Conservation (phyloP, 2,888 invertebrate species). For the Volucella bombylans region DNA sequence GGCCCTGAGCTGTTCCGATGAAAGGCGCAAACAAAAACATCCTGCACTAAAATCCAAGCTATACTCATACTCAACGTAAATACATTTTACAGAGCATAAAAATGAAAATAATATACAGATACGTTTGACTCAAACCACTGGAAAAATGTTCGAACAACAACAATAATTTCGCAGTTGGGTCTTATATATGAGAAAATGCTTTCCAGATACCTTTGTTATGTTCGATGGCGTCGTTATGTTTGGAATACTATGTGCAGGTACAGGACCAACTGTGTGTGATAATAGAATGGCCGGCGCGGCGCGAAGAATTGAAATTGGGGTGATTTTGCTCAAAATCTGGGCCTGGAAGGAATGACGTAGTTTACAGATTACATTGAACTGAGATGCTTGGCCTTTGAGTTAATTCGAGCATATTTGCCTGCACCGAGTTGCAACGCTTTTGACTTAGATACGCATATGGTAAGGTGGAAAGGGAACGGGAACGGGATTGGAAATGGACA, state of each 20-base stretch:
- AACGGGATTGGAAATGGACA: background rate
- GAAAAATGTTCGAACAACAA: constrained; percentile 39
- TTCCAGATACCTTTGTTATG: constrained; percentile 32
- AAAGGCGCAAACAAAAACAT: constrained; percentile 48
- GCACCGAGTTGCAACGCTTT: constrained; percentile 51
- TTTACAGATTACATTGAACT: constrained; percentile 47
- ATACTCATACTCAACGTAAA: background rate
- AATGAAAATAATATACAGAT: background rate
- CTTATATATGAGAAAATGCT: background rate
- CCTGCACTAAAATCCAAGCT: constrained; percentile 15
- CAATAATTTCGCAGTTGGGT: background rate
- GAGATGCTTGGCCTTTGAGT: constrained; percentile 45
- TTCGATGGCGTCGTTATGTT: constrained; percentile 39
- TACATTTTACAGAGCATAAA: background rate
- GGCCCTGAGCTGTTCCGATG: constrained; percentile 42
- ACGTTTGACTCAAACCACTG: background rate
- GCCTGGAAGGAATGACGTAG: constrained; percentile 70
- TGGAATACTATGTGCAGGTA: background rate
- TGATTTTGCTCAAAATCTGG: constrained; percentile 63
- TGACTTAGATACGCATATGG: no score
- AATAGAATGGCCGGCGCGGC: background rate
- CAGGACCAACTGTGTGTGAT: background rate
- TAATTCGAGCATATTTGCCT: constrained; percentile 40
- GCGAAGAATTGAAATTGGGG: constrained; percentile 34
- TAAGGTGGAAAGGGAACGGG: constrained; percentile 26